Percentiles rank a stretch among this genome's conserved stretches.
These are phyloP conservation scores for Macrostomum cliftonense DNA, from an alignment of 2,888 invertebrate species.

Conservation along the genomic window DNA sequence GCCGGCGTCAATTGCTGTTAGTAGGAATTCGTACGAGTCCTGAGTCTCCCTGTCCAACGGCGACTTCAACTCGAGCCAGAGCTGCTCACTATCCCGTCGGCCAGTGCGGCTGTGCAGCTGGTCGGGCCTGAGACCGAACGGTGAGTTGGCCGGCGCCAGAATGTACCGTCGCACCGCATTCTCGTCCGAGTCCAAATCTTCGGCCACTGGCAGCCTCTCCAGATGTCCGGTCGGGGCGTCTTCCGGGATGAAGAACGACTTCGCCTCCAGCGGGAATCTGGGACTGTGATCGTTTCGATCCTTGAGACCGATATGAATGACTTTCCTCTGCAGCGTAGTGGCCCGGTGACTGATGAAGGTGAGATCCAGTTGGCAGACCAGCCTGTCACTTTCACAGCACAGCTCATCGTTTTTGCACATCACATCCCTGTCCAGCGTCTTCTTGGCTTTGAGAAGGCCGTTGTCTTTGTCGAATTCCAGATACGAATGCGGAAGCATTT, in stretches of 20 bases:
- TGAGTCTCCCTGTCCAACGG: too few species aligned
- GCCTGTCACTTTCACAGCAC: background rate
- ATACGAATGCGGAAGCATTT: background rate
- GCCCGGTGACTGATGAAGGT: background rate
- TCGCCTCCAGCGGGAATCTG: background rate
- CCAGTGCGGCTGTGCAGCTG: too few species aligned
- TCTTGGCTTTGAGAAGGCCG: background rate
- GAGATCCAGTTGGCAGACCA: background rate
- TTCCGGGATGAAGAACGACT: background rate
- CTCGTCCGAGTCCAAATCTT: background rate
- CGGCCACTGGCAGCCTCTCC: background rate
- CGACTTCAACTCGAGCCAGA: too few species aligned
- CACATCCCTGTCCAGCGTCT: background rate
- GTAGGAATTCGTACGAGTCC: too few species aligned
- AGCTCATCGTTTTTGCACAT: background rate
- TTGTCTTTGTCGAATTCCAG: background rate
- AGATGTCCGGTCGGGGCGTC: background rate
- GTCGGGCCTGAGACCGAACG: too few species aligned
- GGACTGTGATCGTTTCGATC: constrained; percentile 3
- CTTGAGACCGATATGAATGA: background rate
- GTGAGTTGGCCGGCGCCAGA: too few species aligned
- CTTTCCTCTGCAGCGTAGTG: background rate
- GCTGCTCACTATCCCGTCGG: too few species aligned
- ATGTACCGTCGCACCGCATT: constrained; percentile 1
- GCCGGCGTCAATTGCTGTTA: too few species aligned